Base-by-base conservation (phyloP, 92 coral and sea anemone species). In the Siderastrea siderea region DNA sequence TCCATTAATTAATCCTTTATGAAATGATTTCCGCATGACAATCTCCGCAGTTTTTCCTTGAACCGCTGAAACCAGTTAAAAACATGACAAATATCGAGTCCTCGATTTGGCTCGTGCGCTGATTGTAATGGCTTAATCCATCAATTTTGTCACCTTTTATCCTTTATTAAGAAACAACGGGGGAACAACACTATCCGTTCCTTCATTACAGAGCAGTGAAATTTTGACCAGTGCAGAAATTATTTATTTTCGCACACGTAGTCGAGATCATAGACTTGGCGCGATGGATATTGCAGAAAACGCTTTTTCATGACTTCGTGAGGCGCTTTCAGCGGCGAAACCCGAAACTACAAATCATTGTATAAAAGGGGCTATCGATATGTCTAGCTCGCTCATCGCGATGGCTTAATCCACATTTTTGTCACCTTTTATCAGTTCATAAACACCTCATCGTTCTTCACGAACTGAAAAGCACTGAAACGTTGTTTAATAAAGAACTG, bases 71-170 rank as follows among this genome's bases (percentile, higher is more conserved):
- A 26, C 38, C 38, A 26, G 38, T 26, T 26, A 26, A 26, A 26
- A 26, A 26, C 38, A 26, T 26, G 38, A 26, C 38, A 26, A 26
- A 26, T 26, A 55, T 55, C 12, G 61, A 11, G 8, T 55, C 12
- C 61, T 55, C 61, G 10, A 55, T 3, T 55, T 8, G 38, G 38
- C 38, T 26, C 38, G 38, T 26, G 38, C 38, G 38, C 0, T 61
- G 1, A 15, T 15, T 61, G 66, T 61, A 26, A 61, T 14, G 66
- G 16, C 19, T 26, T 61, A 61, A 61, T 61, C 13, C 11, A 45
- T 67, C 71, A 7, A 38, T 67, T 67, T 67, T 67, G 13, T 19
- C 46, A 67, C 71, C 71, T 67, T 61, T 67, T 38, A 67, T 48
- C 71, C 47, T 26, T 67, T 38, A 5, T 38, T 10, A 38, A 38